Evolutionary conservation across 2,797 vertebrate species (phyloP).

Genomic region (Myotis pilosus): DNA sequence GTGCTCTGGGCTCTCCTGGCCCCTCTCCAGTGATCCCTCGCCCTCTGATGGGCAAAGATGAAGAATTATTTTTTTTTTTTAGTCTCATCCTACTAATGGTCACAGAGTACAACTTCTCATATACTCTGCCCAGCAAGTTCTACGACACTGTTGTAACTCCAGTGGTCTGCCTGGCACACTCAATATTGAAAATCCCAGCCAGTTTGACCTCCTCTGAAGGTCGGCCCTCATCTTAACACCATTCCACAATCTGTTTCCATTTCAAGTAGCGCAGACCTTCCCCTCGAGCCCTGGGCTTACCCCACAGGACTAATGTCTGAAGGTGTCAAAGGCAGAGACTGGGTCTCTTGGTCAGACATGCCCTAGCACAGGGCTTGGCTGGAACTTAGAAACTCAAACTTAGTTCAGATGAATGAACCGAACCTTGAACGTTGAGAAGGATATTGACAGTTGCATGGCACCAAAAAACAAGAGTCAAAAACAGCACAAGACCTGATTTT

Average conservation of each 20-base stretch:
- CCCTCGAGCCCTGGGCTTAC: fast-evolving
- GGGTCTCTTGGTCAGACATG: neutral
- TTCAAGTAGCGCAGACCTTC: neutral
- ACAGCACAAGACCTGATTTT: neutral
- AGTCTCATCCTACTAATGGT: neutral
- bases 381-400: neutral
- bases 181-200: neutral
- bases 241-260: neutral
- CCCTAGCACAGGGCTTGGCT: neutral
- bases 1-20: neutral
- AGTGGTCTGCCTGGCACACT: neutral
- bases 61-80: neutral
- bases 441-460: neutral
- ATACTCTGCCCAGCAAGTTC: neutral
- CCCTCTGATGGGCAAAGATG: fast-evolving
- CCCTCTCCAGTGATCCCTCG: fast-evolving
- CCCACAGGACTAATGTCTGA: neutral
- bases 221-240: neutral
- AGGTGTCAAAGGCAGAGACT: neutral
- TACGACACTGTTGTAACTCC: neutral
- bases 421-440: neutral
- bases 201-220: neutral
- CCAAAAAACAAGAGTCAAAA: neutral
- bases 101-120: neutral
- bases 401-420: neutral